Base-by-base conservation (phyloP, 2,113 vertebrate genomes). In the Myotis lucifugus region DNA sequence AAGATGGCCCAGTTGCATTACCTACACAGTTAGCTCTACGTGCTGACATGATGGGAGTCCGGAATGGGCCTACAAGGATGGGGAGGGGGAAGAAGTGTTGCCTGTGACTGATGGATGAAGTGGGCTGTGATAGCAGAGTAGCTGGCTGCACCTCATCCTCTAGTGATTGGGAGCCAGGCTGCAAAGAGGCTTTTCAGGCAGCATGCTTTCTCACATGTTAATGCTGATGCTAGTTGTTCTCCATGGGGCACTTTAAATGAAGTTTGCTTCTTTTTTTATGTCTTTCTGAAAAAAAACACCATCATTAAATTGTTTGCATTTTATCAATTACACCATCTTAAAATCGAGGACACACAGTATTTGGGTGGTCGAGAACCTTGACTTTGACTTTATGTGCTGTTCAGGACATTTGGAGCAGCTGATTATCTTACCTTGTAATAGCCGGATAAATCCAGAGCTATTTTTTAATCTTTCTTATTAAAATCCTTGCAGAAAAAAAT, bases 401-500 rank as follows among this genome's bases (percentile, higher is more conserved):
- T 91, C 19, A 40, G 69, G 37, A 64, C 86, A 48, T 78, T 95
- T 83, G 91, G 64, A 95, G 37, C 37, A 52, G 40, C 83, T 90
- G 46, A 69, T 91, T 89, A 79, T 74, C 77, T 95, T 64, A 90
- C 59, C n/a, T 76, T 85, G 46, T 5, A 59, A 64, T 11, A 88
- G 93, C 54, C 70, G 83, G 74, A 72, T 54, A 93, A 2, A 19
- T 7, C 34, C 79, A 96, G 32, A 90, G 34, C 29, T 86, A 59
- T 61, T 81, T 64, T 82, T 74, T 3, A 3, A 72, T 69, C 52
- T 74, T 77, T 94, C 83, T 86, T 92, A 69, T 52, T 88, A 74
- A 96, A 90, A 94, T 82, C 23, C 42, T 81, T 88, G 46, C n/a
- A 95, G 46, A 40, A 78, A 95, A 93, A 93, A 93, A 48, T 81